phyloP scores from a whole-genome alignment of 92 coral and sea anemone species.

The Micromussa lordhowensis region DNA sequence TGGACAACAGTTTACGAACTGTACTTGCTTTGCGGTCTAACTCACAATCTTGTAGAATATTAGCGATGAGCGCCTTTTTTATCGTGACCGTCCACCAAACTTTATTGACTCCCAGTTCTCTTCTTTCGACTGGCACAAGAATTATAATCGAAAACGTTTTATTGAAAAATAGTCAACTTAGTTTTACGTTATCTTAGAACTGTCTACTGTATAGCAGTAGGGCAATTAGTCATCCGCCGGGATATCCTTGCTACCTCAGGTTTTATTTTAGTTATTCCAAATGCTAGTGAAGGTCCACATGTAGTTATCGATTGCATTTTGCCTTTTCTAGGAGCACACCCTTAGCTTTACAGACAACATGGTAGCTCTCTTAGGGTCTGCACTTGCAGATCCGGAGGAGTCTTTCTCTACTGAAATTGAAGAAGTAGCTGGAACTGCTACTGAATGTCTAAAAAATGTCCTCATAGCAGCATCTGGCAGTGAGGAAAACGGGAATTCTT shows the following conservation, averaged over 20 bases:
- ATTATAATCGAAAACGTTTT: no score
- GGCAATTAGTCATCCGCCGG: no score
- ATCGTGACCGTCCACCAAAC: no score
- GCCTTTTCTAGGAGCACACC: not conserved
- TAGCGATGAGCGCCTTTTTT: no score
- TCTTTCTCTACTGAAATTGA: slow-evolving; percentile 1
- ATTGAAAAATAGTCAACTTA: no score
- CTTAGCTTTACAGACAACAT: not conserved
- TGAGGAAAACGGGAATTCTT: not conserved
- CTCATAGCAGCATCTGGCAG: slow-evolving; percentile 2
- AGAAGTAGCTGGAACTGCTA: not conserved
- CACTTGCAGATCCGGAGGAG: slow-evolving; percentile 13
- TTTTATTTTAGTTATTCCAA: no score
- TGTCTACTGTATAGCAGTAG: not conserved
- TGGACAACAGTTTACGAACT: no score
- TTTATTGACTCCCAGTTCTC: no score
- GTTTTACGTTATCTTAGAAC: not conserved
- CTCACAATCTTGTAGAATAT: no score
- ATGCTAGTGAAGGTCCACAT: not conserved
- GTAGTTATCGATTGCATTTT: not conserved
- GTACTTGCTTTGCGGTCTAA: no score
- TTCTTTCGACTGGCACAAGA: no score
- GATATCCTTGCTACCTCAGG: not conserved
- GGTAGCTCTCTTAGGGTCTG: not conserved
- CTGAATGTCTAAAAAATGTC: slow-evolving; percentile 1